These are phyloP conservation scores for Drosophila sucinea DNA, from an alignment of 1,140 invertebrate species.

Conservation along the genomic window DNA sequence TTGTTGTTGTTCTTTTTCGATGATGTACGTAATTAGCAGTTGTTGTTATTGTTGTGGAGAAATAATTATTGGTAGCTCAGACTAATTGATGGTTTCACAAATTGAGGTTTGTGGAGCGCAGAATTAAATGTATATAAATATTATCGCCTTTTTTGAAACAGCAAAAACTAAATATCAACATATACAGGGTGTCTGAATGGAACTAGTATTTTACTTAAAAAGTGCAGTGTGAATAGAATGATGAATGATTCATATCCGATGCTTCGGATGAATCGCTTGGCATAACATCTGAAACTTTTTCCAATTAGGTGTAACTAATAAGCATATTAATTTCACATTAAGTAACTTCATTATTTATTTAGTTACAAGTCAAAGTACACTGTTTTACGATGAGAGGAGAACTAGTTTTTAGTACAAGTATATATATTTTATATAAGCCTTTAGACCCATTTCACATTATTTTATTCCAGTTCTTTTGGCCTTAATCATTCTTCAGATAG, in stretches of 20 bases:
- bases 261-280: no score
- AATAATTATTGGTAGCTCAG: conserved; percentile 2
- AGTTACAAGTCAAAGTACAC: background rate
- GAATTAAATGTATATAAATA: conserved; percentile 16
- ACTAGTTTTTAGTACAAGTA: background rate
- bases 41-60: conserved; percentile 7
- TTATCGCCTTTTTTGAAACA: background rate
- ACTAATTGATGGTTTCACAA: conserved; percentile 51
- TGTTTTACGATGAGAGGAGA: background rate
- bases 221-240: no score
- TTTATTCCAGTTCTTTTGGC: background rate
- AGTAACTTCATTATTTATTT: background rate
- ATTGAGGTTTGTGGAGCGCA: conserved; percentile 44
- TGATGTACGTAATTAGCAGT: conserved; percentile 38
- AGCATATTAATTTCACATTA: background rate
- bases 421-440: background rate
- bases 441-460: background rate
- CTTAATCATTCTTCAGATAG: background rate
- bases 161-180: no score
- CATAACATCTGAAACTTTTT: background rate
- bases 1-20: background rate
- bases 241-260: no score
- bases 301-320: background rate
- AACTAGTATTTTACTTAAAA: no score
- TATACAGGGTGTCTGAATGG: no score